Base-by-base conservation (phyloP, 1,140 invertebrate species). In the Bombus waltoni region DNA sequence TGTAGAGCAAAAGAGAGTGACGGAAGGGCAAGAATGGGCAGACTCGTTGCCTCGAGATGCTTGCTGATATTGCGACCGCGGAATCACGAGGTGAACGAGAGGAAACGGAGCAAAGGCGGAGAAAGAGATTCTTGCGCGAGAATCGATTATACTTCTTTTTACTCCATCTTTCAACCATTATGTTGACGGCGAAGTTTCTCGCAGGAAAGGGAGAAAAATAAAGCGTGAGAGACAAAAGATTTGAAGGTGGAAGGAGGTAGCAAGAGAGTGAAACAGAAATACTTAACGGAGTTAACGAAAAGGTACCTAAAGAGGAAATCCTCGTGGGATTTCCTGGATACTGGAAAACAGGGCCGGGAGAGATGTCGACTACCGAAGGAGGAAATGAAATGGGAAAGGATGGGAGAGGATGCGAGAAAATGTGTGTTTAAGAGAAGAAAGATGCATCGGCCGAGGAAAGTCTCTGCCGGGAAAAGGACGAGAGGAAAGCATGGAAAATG, bases 271-370 rank as follows among this genome's bases (percentile, higher is more conserved):
- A n/a, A 66, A 75, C 42, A 79, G 77, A 72, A 80, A 85, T 72
- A 85, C 28, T 72, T 82, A 84, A 81, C 72, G 83, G 83, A 91
- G 85, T 90, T 89, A 91, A 90, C 78, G 70, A 91, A 88, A 81
- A 87, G 81, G 84, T 82, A 86, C 47, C 86, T 57, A 75, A 88
- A 77, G 76, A 73, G 74, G n/a, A 78, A 88, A 83, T 91, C 86
- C 86, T 89, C 68, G 59, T 66, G 82, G 89, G 90, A 88, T 89
- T 87, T 74, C 74, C 78, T 42, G 25, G 40, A 57, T 72, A 28
- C 18, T 18, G 18, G 15, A 40, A 10, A 65, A 40, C 28, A 68
- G n/a, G 15, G 15, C 65, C 28, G 47, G 59, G 65, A 35, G 82
- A n/a, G 71, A 66, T 66, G 81, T 73, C 15, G 35, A 11, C 25